phyloP scores from a whole-genome alignment of 2,888 invertebrate species.

The Eustalomyia histrio region DNA sequence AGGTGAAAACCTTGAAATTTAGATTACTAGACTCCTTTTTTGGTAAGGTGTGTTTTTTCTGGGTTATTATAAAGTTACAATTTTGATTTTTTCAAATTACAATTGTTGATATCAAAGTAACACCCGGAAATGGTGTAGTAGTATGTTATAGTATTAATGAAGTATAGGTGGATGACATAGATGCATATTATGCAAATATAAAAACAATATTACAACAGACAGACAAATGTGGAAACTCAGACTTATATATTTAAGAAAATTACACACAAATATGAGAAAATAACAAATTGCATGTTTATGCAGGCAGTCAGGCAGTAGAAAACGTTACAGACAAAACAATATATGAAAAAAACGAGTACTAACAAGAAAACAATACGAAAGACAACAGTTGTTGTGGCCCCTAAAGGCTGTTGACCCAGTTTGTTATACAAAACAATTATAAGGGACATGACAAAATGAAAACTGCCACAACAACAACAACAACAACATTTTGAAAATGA shows the following conservation, averaged over 20 bases:
- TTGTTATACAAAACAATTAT: constrained; percentile 59
- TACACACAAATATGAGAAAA: constrained; percentile 11
- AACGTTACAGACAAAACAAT: constrained; percentile 18
- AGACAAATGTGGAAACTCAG: constrained; percentile 2
- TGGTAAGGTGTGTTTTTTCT: too few species aligned
- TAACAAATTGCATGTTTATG: constrained; percentile 53
- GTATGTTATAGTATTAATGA: not conserved
- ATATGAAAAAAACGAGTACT: constrained; percentile 5
- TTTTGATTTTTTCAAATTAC: too few species aligned
- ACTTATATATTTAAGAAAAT: constrained; percentile 10
- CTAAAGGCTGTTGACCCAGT: constrained; percentile 63
- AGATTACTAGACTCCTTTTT: too few species aligned
- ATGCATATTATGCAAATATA: not conserved
- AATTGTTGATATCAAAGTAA: too few species aligned
- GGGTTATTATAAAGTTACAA: too few species aligned
- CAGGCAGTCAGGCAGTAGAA: constrained; percentile 32
- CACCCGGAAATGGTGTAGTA: too few species aligned
- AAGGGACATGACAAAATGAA: constrained; percentile 43
- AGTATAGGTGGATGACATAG: not conserved
- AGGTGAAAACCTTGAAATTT: too few species aligned
- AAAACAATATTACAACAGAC: constrained; percentile 20
- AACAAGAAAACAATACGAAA: constrained; percentile 43
- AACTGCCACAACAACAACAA: constrained; percentile 13
- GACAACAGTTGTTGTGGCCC: constrained; percentile 53
- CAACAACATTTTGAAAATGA: not conserved